Percentiles rank a stretch among this genome's conserved stretches.
Evolutionary conservation across 35 echinoderm and acorn worm species (phyloP).

Genomic region (Antedon bifida): DNA sequence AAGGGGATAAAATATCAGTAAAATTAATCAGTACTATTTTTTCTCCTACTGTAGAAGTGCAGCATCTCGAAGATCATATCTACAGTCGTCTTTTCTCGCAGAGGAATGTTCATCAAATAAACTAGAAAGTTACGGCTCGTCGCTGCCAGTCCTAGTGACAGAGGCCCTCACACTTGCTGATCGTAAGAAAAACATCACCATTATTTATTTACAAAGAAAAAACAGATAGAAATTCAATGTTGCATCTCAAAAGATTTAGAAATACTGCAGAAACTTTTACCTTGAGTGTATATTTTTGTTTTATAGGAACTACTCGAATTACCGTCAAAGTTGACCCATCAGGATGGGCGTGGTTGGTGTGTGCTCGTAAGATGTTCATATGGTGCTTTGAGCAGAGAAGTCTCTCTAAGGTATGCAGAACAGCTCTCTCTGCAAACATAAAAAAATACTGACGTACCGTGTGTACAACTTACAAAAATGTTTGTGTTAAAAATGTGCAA

Average conservation of each 20-base stretch:
- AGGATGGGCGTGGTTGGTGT: constrained; percentile 92
- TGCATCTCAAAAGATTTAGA: no score
- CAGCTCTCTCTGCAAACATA: no score
- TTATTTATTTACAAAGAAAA: background rate
- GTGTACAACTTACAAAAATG: no score
- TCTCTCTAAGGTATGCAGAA: constrained; percentile 28
- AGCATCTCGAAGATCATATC: background rate
- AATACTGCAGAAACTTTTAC: no score
- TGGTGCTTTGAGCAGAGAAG: constrained; percentile 84
- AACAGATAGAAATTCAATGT: background rate
- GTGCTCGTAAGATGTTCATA: constrained; percentile 78
- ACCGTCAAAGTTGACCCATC: constrained; percentile 60
- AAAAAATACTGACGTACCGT: no score
- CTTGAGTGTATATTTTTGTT: no score
- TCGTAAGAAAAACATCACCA: constrained; percentile 30
- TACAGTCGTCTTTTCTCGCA: background rate
- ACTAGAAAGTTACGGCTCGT: constrained; percentile 64
- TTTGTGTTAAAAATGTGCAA: no score
- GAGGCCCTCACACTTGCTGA: constrained; percentile 82
- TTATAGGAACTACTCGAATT: constrained; percentile 55
- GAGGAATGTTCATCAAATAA: background rate
- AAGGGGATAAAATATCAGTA: no score
- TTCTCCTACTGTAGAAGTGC: background rate
- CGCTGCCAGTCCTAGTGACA: constrained; percentile 83
- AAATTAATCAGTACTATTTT: no score